Evolutionary conservation across 1,140 invertebrate species (phyloP), one percentile per base, ranked within the genome.

Genomic region (Helicorthomorpha holstii): DNA sequence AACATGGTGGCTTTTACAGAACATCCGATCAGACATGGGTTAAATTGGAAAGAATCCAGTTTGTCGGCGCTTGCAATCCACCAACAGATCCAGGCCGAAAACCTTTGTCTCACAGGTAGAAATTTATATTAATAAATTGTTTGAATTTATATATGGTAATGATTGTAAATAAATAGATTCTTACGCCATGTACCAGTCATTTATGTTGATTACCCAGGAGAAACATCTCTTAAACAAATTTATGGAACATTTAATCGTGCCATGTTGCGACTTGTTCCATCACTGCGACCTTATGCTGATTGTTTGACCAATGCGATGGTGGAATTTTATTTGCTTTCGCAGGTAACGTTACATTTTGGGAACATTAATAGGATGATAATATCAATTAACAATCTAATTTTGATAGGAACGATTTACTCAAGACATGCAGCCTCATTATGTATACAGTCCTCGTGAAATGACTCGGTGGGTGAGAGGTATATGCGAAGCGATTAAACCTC

Each of bases 361-460:
- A 12, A 19, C 38, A 41, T 12, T 12, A 41, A 12, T 12, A 19
- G 38, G 12, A 41, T 12, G 38, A 12, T 12, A 12, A 12, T 41
- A 12, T 12, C 12, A 41, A 23, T 16, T 47, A 52, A n/a, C 34
- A 25, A 26, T 3, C 16, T 50, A 27, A 16, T 50, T 46, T 38
- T 50, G 60, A 24, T 54, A 75, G 75, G 94, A 98, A 67, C 75
- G 82, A 48, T 99, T 99, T 66, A 99, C 95, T 1, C 94, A 98
- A 72, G 96, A 99, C 66, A 98, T 98, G 90, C 96, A 99, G 68
- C 96, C 96, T 1, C 96, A 99, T 69, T 99, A 99, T 66, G 91
- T 99, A 1, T 98, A 98, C 71, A 97, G 92, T 54, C 96, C 96
- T n/a, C 77, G 96, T 67, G 96, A 99, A 72, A 91, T 99, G 86